Evolutionary conservation across 2,888 invertebrate genomes (phyloP), one percentile per base, ranked within the genome.

Genomic region (Plagiodera versicolora): DNA sequence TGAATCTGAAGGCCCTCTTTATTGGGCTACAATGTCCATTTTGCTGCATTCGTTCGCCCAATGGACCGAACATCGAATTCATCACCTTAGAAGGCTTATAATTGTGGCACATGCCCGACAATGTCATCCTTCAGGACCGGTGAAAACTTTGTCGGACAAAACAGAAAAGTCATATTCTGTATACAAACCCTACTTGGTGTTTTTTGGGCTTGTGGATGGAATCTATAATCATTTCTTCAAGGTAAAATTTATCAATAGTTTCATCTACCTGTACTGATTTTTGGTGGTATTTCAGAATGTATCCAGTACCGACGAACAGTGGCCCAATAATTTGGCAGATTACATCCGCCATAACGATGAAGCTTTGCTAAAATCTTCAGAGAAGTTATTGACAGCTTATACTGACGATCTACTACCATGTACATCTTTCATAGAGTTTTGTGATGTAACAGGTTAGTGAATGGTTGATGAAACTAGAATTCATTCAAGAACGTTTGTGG

Each of bases 291-390:
- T 79, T 19, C 83, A 92, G 87, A 87, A 84, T 77, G 88, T 90
- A 45, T 84, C 84, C 55, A 88, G 90, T 44, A 83, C 84, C 8
- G 89, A 90, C 64, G 92, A 93, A 69, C 92, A 92, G 70, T 98
- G 98, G 98, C 89, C 96, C 20, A 85, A 89, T 48, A 88, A 89
- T 63, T 82, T 98, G 57, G 96, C 96, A 17, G 95, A 96, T 78
- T 95, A 91, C 79, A 93, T 98, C 74, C 89, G 98, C 1, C 91
- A 94, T 79, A 95, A 94, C 81, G 98, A 98, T 82, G 95, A 95
- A 78, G 85, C 87, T 4, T 86, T 97, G 82, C 83, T 95, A 18
- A 96, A 97, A 78, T 88, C 90, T 11, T 93, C 94, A 10, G 95
- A 95, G 78, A 87, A 87, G 64, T 85, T 97, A 61, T 86, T 98